Evolutionary conservation across 2,797 vertebrate species (phyloP), one percentile per base, ranked within the genome.

Genomic region (Cyclura pinguis): DNA sequence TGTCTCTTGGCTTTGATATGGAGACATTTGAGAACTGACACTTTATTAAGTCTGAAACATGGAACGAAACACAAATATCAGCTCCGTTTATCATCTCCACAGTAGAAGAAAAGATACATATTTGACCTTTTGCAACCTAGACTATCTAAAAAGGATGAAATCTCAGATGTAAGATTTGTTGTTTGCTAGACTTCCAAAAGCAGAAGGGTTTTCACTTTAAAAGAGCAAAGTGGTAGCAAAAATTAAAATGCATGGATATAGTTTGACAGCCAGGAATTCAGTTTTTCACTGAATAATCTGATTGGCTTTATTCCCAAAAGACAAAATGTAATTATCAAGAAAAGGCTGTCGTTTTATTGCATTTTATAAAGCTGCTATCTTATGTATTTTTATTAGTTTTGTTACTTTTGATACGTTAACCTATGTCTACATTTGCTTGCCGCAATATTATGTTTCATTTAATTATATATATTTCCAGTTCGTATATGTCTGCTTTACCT

Each of bases 371-470:
- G 90, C 81, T 86, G 3, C 38, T 93, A 92, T 94, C 96, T 93
- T 55, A 55, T 85, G 13, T 85, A 85, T 93, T 94, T 92, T 88
- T 93, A 92, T 91, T 94, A 88, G 84, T 9, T 62, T 74, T 92
- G 83, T 80, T 91, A 89, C 93, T 95, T 96, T 80, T 62, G 50
- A 89, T 95, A 95, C 94, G 86, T 86, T 95, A 95, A 94, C 89
- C 47, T 89, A 90, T 87, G 80, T 89, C 72, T 92, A 38, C 13
- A 87, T 80, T 94, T 92, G 50, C 57, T 86, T 16, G 59, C 80
- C 13, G 78, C 83, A 73, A 86, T 95, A 73, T 93, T 89, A 35
- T 89, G 16, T 92, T 85, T 91, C 90, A 93, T 84, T 93, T 96
- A 94, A 94, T 94, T 95, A 77, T 92, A 72, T 93, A 76, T 93